phyloP scores from a whole-genome alignment of 2,888 invertebrate genomes.

The Glyphotaelius pellucidus region DNA sequence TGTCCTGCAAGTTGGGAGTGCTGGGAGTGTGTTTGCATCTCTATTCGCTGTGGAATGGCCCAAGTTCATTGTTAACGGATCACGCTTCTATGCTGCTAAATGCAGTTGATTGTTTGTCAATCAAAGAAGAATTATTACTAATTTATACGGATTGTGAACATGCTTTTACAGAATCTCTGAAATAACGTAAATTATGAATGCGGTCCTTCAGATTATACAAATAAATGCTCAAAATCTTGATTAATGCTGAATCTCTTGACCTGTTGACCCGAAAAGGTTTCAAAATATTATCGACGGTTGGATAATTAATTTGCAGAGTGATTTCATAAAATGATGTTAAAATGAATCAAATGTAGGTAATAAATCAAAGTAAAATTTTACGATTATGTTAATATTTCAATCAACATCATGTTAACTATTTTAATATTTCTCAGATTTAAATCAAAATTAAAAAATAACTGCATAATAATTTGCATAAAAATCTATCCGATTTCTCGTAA shows the following conservation, averaged over 20 bases:
- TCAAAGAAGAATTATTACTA: background rate
- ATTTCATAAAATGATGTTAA: too few relatives aligned
- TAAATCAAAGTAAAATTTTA: too few relatives aligned
- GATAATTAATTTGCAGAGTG: too few relatives aligned
- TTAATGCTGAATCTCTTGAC: background rate
- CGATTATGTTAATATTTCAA: too few relatives aligned
- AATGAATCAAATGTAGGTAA: too few relatives aligned
- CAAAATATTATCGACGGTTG: too few relatives aligned
- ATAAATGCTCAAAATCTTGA: background rate
- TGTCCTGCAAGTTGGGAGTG: background rate
- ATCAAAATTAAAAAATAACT: too few relatives aligned
- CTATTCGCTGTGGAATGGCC: background rate
- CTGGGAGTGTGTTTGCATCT: background rate
- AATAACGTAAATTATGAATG: background rate
- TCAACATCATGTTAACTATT: too few relatives aligned
- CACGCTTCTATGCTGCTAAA: background rate
- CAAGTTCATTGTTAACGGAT: background rate
- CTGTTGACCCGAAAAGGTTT: background rate
- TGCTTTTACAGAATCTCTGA: background rate
- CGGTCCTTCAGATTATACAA: background rate
- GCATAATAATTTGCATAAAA: background rate
- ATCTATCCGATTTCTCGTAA: background rate
- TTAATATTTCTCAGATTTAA: too few relatives aligned
- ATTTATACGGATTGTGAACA: background rate
- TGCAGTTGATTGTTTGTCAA: background rate